Evolutionary conservation across 35 echinoderm and acorn worm genomes (phyloP).

Genomic region (Heliocidaris tuberculata): DNA sequence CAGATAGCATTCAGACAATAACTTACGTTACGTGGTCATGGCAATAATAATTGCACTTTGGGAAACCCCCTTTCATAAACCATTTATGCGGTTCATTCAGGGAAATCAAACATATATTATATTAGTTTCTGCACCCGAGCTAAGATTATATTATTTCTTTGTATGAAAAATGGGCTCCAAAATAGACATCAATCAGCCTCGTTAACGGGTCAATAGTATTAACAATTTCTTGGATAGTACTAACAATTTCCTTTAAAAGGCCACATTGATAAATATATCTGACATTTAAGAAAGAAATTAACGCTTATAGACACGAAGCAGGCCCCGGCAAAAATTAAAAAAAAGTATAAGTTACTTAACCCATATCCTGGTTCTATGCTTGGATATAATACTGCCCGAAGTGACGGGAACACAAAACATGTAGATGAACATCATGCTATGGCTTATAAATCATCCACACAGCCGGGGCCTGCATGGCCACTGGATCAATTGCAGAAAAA

Average conservation of each 20-base stretch:
- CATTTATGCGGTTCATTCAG: no score
- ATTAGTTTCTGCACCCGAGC: no score
- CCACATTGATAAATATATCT: background rate
- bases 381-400: background rate
- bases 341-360: background rate
- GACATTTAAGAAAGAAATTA: background rate
- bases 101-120: no score
- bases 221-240: no score
- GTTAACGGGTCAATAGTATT: no score
- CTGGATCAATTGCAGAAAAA: no score
- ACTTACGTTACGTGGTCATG: background rate
- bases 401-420: background rate
- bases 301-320: no score
- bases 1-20: background rate
- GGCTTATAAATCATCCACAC: no score
- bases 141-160: background rate
- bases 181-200: background rate
- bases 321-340: background rate
- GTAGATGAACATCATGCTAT: background rate
- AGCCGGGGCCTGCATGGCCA: no score
- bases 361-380: background rate
- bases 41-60: no score
- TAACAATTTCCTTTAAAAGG: no score
- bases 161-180: background rate
- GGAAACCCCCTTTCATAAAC: no score